These are phyloP conservation scores for Drosophila emarginata DNA, from an alignment of 2,888 invertebrate genomes.

Conservation along the genomic window DNA sequence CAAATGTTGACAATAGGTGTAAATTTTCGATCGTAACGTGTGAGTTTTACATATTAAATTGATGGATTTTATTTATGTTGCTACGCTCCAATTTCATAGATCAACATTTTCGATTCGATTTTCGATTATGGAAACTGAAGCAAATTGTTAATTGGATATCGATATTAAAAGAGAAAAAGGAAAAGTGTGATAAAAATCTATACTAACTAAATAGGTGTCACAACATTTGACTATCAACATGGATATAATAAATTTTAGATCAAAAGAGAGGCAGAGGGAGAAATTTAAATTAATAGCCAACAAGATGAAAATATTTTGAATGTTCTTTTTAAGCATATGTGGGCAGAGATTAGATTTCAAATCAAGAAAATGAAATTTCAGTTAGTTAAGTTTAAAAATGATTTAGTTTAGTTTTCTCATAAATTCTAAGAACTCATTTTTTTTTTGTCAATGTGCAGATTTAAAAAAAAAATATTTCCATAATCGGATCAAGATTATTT, in stretches of 20 bases:
- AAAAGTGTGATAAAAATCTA: conserved; percentile 5
- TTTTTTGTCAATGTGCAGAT: too few relatives aligned
- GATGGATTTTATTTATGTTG: conserved; percentile 25
- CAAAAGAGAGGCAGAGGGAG: not conserved
- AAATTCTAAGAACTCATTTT: too few relatives aligned
- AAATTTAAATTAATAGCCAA: not conserved
- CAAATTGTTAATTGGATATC: not conserved
- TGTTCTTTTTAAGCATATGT: not conserved
- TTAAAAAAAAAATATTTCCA: too few relatives aligned
- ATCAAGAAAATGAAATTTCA: not conserved
- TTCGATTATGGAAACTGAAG: not conserved
- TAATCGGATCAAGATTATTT: too few relatives aligned
- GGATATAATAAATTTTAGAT: too few relatives aligned
- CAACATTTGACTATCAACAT: not conserved
- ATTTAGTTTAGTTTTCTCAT: not conserved
- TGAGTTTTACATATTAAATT: conserved; percentile 41
- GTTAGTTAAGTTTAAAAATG: not conserved
- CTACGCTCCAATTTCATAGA: conserved; percentile 12
- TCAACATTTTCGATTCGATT: not conserved
- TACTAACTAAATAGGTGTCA: conserved; percentile 2
- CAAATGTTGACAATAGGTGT: conserved; percentile 34
- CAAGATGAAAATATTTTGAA: too few relatives aligned
- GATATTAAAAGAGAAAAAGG: not conserved
- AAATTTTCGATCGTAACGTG: conserved; percentile 36
- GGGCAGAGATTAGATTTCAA: not conserved